Conservation (phyloP, 1,140 invertebrate genomes). For the Drosophila eugracilis region DNA sequence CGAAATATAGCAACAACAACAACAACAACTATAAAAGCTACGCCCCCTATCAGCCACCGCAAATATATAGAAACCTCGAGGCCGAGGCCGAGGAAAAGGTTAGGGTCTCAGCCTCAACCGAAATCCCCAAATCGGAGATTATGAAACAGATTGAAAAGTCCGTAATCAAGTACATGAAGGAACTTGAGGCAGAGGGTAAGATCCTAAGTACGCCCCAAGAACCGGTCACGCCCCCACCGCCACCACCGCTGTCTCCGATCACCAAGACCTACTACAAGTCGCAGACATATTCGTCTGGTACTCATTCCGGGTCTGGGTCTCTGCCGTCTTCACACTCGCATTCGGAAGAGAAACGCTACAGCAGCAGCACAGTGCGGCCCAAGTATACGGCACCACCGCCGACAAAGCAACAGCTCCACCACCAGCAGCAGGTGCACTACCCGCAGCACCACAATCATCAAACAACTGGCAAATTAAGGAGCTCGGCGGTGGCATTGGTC, state of each 20-base stretch:
- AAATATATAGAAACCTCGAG: constrained; percentile 48
- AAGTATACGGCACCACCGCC: constrained; percentile 45
- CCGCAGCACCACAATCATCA: constrained; percentile 24
- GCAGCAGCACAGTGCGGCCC: constrained; percentile 68
- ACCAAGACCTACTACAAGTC: constrained; percentile 75
- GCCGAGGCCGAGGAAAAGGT: constrained; percentile 73
- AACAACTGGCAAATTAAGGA: constrained; percentile 7
- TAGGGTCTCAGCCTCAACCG: constrained; percentile 76
- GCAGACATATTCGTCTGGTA: constrained; percentile 38
- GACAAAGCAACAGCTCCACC: constrained; percentile 4
- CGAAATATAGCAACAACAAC: constrained; percentile 53
- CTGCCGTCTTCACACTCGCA: constrained; percentile 15
- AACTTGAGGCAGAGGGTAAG: constrained; percentile 80
- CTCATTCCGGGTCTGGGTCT: background rate
- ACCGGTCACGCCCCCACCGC: constrained; percentile 15
- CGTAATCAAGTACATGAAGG: constrained; percentile 83
- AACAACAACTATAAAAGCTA: constrained; percentile 52
- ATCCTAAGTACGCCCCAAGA: constrained; percentile 73
- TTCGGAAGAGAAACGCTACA: constrained; percentile 62
- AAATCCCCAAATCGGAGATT: constrained; percentile 83
- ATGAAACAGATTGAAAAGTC: constrained; percentile 84
- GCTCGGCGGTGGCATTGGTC: background rate
- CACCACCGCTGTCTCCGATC: constrained; percentile 46
- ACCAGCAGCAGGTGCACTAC: constrained; percentile 18
- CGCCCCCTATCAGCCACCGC: constrained; percentile 26